Percentiles rank a stretch among this genome's conserved stretches.
phyloP scores from a whole-genome alignment of 2,113 vertebrate genomes.

The Xiphophorus hellerii region DNA sequence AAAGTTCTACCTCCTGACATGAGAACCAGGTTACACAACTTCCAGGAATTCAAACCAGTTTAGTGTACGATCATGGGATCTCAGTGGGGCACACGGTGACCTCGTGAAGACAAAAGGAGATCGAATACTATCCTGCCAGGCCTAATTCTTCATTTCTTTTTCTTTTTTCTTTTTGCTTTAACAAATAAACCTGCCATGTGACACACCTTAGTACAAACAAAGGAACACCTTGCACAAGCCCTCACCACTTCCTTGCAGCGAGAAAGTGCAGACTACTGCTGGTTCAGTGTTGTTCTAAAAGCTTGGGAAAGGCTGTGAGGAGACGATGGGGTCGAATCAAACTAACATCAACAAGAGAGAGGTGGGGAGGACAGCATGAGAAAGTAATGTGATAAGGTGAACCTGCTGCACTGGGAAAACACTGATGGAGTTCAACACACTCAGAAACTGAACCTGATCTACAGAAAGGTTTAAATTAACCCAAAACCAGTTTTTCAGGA shows the following conservation, averaged over 20 bases:
- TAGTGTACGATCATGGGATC: slow-evolving; percentile 18
- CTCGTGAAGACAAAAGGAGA: slow-evolving; percentile 29
- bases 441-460: not conserved
- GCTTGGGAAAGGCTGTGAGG: slow-evolving; percentile 61
- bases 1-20: not conserved
- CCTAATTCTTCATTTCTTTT: not conserved
- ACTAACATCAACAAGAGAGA: slow-evolving; percentile 48
- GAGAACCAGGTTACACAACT: slow-evolving; percentile 44
- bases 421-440: not conserved
- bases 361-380: slow-evolving; percentile 28
- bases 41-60: slow-evolving; percentile 45
- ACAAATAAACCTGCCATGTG: slow-evolving; percentile 34
- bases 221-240: slow-evolving; percentile 12
- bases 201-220: slow-evolving; percentile 28
- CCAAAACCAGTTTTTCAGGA: not conserved
- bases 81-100: slow-evolving; percentile 20
- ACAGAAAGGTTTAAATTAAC: not conserved
- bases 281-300: slow-evolving; percentile 50
- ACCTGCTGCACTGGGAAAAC: slow-evolving; percentile 19
- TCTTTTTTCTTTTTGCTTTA: not conserved
- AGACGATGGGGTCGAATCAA: slow-evolving; percentile 23
- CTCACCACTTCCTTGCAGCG: slow-evolving; percentile 26
- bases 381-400: slow-evolving; percentile 43
- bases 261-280: not conserved
- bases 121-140: not conserved